Percentiles rank a stretch among this genome's conserved stretches.
phyloP scores from a whole-genome alignment of 1,140 invertebrate genomes.

The Plutomurus gul region DNA sequence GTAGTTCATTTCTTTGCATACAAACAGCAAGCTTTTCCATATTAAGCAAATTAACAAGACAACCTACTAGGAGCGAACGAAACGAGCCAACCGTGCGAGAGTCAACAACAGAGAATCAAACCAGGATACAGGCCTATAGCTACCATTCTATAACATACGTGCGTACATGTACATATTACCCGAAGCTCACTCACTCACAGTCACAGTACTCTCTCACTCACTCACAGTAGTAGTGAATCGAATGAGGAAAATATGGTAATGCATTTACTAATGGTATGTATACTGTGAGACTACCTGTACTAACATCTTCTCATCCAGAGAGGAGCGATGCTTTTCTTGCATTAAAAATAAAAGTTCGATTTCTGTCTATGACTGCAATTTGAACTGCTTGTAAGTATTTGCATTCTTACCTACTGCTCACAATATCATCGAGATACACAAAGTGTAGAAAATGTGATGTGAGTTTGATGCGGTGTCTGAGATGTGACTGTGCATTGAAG shows the following conservation, averaged over 20 bases:
- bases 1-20: neutral
- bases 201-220: too few relatives aligned
- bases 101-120: too few relatives aligned
- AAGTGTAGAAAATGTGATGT: neutral
- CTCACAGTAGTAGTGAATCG: neutral
- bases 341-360: conserved; percentile 2
- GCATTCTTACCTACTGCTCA: too few relatives aligned
- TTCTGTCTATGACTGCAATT: neutral
- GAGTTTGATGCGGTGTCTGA: too few relatives aligned
- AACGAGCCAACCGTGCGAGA: too few relatives aligned
- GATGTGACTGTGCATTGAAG: neutral
- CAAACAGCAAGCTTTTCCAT: neutral
- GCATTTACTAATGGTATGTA: neutral
- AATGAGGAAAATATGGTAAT: conserved; percentile 13
- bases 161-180: neutral
- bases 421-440: neutral
- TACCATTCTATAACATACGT: neutral
- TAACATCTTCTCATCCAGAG: too few relatives aligned
- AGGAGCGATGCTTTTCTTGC: too few relatives aligned
- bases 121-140: neutral
- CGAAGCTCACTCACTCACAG: neutral
- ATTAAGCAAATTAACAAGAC: conserved; percentile 19
- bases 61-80: too few relatives aligned
- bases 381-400: neutral
- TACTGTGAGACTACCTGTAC: neutral